Percentiles rank a stretch among this genome's conserved stretches.
phyloP scores from a whole-genome alignment of 2,888 invertebrate species.

The Labia minor region DNA sequence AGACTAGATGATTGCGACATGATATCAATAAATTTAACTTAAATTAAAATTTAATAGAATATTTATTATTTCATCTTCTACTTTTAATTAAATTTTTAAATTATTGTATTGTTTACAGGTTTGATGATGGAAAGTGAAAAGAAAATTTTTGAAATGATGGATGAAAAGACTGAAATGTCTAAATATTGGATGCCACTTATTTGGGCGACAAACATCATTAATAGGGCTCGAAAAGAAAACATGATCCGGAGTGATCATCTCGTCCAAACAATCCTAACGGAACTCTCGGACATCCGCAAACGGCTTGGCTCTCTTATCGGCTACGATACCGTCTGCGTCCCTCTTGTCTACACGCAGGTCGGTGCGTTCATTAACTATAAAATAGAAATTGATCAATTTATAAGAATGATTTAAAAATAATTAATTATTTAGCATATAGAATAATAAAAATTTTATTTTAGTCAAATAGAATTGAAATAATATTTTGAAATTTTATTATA shows the following conservation, averaged over 20 bases:
- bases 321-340: conserved; percentile 85
- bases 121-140: conserved; percentile 84
- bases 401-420: background rate
- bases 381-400: background rate
- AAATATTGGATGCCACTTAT: conserved; percentile 90
- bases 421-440: background rate
- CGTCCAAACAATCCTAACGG: conserved; percentile 78
- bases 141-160: conserved; percentile 83
- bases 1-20: too few relatives aligned
- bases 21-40: too few relatives aligned
- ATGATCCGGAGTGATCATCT: conserved; percentile 82
- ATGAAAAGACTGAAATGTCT: conserved; percentile 76
- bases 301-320: conserved; percentile 75
- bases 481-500: background rate
- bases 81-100: too few relatives aligned
- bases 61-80: too few relatives aligned
- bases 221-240: conserved; percentile 73
- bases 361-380: conserved; percentile 28
- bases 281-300: conserved; percentile 78
- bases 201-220: conserved; percentile 87
- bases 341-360: conserved; percentile 85
- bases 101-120: conserved; percentile 53
- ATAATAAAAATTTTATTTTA: background rate
- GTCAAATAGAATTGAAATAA: background rate
- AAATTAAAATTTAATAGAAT: too few relatives aligned